phyloP scores from a whole-genome alignment of 2,888 invertebrate genomes.

The Campoplex capitator region DNA sequence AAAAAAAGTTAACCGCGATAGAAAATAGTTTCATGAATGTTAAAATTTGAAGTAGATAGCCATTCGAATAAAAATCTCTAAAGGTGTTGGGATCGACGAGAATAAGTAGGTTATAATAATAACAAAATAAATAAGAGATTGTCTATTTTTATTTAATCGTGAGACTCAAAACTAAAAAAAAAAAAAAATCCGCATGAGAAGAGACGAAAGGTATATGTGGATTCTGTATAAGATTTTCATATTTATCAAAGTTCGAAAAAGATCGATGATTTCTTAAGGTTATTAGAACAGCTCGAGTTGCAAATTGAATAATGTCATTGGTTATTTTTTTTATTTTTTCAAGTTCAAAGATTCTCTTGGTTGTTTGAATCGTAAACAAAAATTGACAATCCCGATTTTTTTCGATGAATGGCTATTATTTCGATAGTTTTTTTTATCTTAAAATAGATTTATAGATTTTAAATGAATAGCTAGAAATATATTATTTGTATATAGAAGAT shows the following conservation, averaged over 20 bases:
- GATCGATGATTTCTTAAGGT: background rate
- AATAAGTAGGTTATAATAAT: background rate
- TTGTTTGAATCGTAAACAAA: background rate
- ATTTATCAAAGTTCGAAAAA: background rate
- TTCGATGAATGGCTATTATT: background rate
- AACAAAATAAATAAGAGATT: background rate
- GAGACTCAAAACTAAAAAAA: background rate
- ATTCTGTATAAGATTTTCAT: background rate
- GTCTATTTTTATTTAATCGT: slow-evolving; percentile 4
- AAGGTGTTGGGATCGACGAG: background rate
- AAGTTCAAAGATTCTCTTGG: background rate
- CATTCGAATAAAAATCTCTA: background rate
- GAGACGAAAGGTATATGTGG: background rate
- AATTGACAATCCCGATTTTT: background rate
- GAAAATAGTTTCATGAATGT: background rate
- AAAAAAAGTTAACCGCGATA: background rate
- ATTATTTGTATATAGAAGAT: background rate
- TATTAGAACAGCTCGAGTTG: background rate
- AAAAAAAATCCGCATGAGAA: background rate
- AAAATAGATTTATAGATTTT: background rate
- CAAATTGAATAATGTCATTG: background rate
- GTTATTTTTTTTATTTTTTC: background rate
- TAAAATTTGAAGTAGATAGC: background rate
- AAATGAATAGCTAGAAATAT: background rate
- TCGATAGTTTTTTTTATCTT: slow-evolving; percentile 13